Percentiles rank a stretch among this genome's conserved stretches.
Evolutionary conservation across 2,888 invertebrate species (phyloP).

Genomic region (Acholoe squamosa): DNA sequence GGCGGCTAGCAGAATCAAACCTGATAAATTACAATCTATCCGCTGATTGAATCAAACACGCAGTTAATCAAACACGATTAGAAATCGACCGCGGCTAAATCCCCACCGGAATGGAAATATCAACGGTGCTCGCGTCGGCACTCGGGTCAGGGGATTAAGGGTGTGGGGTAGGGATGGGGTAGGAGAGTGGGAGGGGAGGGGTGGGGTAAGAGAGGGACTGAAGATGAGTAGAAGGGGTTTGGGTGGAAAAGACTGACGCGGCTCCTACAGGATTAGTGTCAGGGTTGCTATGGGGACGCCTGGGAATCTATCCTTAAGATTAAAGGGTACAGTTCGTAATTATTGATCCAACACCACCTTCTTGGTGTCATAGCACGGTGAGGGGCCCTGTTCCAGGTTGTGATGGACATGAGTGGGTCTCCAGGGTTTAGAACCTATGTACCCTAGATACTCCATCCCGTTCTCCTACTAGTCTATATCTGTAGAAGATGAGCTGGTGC

Average conservation of each 20-base stretch:
- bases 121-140: slow-evolving; percentile 33
- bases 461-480: too few species aligned
- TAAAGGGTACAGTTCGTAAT: slow-evolving; percentile 57
- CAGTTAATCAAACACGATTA: slow-evolving; percentile 62
- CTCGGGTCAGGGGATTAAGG: slow-evolving; percentile 22
- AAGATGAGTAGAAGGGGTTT: not conserved
- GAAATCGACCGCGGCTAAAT: slow-evolving; percentile 56
- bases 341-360: slow-evolving; percentile 38
- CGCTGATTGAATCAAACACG: slow-evolving; percentile 61
- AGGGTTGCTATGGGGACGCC: slow-evolving; percentile 49
- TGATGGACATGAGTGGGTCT: not conserved
- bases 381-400: not conserved
- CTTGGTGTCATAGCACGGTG: not conserved
- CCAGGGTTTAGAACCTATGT: not conserved
- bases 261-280: slow-evolving; percentile 43
- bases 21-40: slow-evolving; percentile 62
- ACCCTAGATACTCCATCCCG: not conserved
- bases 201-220: not conserved
- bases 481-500: too few species aligned
- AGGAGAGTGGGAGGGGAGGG: not conserved
- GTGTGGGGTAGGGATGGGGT: not conserved
- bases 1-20: slow-evolving; percentile 37
- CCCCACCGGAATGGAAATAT: slow-evolving; percentile 57
- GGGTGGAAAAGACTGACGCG: not conserved
- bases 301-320: slow-evolving; percentile 56